Evolutionary conservation across 2,888 invertebrate genomes (phyloP).

Genomic region (Norana najaformis): DNA sequence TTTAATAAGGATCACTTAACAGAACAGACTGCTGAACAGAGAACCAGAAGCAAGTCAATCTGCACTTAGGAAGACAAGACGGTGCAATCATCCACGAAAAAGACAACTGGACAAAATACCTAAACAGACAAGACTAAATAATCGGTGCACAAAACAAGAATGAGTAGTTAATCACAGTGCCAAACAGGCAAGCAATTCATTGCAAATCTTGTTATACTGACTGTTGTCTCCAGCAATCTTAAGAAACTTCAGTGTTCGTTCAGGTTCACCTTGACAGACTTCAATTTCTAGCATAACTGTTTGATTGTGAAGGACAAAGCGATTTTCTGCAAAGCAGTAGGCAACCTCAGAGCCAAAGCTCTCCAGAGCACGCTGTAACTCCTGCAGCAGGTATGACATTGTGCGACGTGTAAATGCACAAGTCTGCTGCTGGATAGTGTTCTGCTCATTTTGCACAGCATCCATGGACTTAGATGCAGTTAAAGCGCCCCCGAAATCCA

Average conservation of each 20-base stretch:
- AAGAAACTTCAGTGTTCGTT: conserved; percentile 81
- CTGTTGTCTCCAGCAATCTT: conserved; percentile 85
- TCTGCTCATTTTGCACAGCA: neutral
- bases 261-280: conserved; percentile 69
- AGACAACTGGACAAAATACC: no score
- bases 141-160: neutral
- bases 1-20: neutral
- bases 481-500: neutral
- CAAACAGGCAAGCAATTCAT: conserved; percentile 83
- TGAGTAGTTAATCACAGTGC: neutral
- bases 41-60: neutral
- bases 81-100: neutral
- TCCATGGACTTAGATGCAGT: neutral
- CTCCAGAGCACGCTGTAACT: conserved; percentile 79
- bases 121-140: neutral
- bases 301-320: conserved; percentile 75
- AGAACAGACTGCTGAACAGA: neutral
- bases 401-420: conserved; percentile 26
- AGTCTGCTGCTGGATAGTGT: neutral
- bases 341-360: conserved; percentile 61
- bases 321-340: conserved; percentile 49
- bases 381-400: conserved; percentile 71
- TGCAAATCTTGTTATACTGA: conserved; percentile 84
- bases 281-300: conserved; percentile 84
- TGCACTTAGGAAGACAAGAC: neutral